Evolutionary conservation across 2,797 vertebrate species (phyloP).

Genomic region (Sphaeramia orbicularis): DNA sequence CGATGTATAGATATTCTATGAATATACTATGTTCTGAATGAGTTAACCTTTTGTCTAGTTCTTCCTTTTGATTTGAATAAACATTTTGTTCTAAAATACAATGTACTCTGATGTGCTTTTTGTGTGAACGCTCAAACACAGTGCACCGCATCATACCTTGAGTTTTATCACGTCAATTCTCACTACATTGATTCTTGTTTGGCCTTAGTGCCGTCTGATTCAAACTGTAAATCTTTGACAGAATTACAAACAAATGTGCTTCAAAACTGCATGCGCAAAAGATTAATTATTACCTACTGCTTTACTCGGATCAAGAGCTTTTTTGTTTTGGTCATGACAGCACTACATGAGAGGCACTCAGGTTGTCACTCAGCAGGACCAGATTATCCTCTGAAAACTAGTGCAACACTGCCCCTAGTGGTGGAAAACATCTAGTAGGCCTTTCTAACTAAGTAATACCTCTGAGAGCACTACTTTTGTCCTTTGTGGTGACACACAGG

Average conservation of each 20-base stretch:
- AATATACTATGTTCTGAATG: slow-evolving; percentile 91
- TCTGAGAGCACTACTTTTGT: neutral
- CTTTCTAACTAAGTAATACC: neutral
- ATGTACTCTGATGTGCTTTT: slow-evolving; percentile 13
- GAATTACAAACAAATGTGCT: slow-evolving; percentile 6
- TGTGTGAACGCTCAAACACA: neutral
- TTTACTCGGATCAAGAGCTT: slow-evolving; percentile 6
- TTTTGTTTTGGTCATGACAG: slow-evolving; percentile 29
- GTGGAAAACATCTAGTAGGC: slow-evolving; percentile 9
- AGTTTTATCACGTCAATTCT: neutral
- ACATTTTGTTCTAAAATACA: slow-evolving; percentile 78
- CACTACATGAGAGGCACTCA: slow-evolving; percentile 31
- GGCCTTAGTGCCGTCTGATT: neutral
- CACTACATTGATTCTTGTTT: neutral
- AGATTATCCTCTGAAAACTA: slow-evolving; percentile 26
- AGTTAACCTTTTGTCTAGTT: slow-evolving; percentile 91
- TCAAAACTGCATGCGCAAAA: neutral
- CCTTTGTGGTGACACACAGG: too few relatives aligned
- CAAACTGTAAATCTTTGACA: neutral
- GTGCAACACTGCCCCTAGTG: slow-evolving; percentile 67
- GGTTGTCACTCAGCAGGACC: slow-evolving; percentile 1
- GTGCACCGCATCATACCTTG: fast-evolving
- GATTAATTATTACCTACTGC: slow-evolving; percentile 19
- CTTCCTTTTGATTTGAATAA: slow-evolving; percentile 94
- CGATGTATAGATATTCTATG: slow-evolving; percentile 93